Percentiles rank a stretch among this genome's conserved stretches.
These are phyloP conservation scores for Poecilia gillii DNA, from an alignment of 2,797 vertebrate genomes.

Conservation along the genomic window DNA sequence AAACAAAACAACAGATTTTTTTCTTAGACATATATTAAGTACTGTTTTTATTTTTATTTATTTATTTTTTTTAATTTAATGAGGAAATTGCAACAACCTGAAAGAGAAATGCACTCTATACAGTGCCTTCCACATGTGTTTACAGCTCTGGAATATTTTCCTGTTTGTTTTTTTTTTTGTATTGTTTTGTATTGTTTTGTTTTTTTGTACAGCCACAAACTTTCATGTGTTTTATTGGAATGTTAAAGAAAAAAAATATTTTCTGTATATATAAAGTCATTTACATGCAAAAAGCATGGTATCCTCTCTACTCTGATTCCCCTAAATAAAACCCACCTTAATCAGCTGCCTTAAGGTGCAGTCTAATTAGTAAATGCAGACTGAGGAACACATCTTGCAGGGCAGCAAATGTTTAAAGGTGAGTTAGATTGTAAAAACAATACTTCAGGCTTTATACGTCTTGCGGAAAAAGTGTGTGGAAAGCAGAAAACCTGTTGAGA, in stretches of 20 bases:
- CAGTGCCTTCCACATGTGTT: background rate
- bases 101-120: background rate
- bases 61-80: conserved; percentile 9
- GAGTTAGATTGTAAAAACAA: background rate
- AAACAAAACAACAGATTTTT: conserved; percentile 32
- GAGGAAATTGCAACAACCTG: conserved; percentile 1
- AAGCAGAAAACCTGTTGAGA: background rate
- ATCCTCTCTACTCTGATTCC: background rate
- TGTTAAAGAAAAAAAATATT: background rate
- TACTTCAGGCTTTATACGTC: background rate
- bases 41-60: background rate
- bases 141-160: background rate
- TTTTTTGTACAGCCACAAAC: background rate
- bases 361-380: background rate
- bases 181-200: no score
- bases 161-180: no score
- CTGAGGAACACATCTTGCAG: background rate
- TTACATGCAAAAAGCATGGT: background rate
- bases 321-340: background rate
- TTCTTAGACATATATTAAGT: conserved; percentile 2
- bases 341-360: background rate
- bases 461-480: background rate
- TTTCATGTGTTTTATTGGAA: background rate
- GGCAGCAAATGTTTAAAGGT: background rate
- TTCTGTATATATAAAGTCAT: background rate